These are phyloP conservation scores for Trinectes maculatus DNA, from an alignment of 2,113 vertebrate species.

Conservation along the genomic window DNA sequence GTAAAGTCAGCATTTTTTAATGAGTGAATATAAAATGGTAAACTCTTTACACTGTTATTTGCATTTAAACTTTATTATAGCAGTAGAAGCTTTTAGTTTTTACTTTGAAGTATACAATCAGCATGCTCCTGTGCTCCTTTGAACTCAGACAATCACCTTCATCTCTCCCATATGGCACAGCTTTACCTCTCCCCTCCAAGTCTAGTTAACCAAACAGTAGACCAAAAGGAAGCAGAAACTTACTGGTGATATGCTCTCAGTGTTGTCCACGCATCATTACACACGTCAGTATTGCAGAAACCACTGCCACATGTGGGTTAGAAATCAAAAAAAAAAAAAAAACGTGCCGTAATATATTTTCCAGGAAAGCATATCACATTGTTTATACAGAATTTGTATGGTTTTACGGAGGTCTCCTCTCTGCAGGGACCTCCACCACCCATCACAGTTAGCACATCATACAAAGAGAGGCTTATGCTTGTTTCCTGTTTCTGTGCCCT, in stretches of 20 bases:
- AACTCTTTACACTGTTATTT: too few species aligned
- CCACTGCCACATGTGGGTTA: constrained; percentile 50
- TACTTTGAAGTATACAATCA: constrained; percentile 26
- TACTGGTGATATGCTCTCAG: constrained; percentile 42
- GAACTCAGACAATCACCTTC: constrained; percentile 14
- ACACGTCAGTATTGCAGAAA: constrained; percentile 50
- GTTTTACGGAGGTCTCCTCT: constrained; percentile 29
- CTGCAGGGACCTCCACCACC: constrained; percentile 20
- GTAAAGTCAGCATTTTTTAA: too few species aligned
- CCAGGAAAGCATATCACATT: constrained; percentile 26
- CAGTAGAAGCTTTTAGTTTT: too few species aligned
- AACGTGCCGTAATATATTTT: constrained; percentile 37
- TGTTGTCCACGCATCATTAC: constrained; percentile 49
- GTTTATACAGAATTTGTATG: constrained; percentile 17
- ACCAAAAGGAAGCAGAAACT: constrained; percentile 11
- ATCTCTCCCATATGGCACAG: constrained; percentile 35
- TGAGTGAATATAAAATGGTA: too few species aligned
- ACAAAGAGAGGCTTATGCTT: neutral
- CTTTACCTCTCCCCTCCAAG: constrained; percentile 9
- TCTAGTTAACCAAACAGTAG: constrained; percentile 4
- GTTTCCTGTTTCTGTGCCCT: neutral
- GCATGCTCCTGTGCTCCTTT: constrained; percentile 7
- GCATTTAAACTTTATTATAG: too few species aligned
- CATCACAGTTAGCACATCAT: constrained; percentile 7
- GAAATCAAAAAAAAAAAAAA: constrained; percentile 18